phyloP scores from a whole-genome alignment of 1,140 invertebrate genomes.

The Acromyrmex echinatior region DNA sequence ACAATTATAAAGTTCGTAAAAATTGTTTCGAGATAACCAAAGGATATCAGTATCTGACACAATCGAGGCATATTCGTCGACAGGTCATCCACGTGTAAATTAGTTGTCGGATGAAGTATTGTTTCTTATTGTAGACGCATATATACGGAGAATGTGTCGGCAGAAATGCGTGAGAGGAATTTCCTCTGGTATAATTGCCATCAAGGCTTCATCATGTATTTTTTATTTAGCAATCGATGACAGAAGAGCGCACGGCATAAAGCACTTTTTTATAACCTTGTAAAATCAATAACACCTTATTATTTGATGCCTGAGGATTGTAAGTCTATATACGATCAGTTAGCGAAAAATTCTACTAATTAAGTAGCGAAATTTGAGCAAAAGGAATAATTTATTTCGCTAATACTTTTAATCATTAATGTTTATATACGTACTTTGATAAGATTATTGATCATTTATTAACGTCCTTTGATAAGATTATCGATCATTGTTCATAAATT shows the following conservation, averaged over 20 bases:
- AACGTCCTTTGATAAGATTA: background rate
- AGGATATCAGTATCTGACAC: background rate
- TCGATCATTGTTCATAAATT: conserved; percentile 8
- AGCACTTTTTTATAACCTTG: conserved; percentile 28
- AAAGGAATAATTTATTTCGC: background rate
- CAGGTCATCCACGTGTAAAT: conserved; percentile 21
- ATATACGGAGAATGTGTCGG: background rate
- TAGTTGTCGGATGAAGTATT: conserved; percentile 48
- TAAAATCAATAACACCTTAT: conserved; percentile 47
- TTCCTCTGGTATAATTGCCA: conserved; percentile 27
- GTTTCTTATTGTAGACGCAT: conserved; percentile 12
- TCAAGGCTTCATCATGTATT: conserved; percentile 43
- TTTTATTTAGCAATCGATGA: conserved; percentile 44
- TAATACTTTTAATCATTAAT: background rate
- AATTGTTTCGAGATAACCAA: background rate
- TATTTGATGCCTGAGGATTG: conserved; percentile 21
- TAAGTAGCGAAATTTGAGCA: background rate
- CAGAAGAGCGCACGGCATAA: conserved; percentile 20
- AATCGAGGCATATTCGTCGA: background rate
- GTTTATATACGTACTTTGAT: background rate
- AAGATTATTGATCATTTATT: background rate
- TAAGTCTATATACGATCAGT: background rate
- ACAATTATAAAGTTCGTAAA: background rate
- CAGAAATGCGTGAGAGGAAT: conserved; percentile 24
- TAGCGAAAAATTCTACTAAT: background rate